Base-by-base conservation (phyloP, 2,888 invertebrate genomes). In the Calameuta filiformis region DNA sequence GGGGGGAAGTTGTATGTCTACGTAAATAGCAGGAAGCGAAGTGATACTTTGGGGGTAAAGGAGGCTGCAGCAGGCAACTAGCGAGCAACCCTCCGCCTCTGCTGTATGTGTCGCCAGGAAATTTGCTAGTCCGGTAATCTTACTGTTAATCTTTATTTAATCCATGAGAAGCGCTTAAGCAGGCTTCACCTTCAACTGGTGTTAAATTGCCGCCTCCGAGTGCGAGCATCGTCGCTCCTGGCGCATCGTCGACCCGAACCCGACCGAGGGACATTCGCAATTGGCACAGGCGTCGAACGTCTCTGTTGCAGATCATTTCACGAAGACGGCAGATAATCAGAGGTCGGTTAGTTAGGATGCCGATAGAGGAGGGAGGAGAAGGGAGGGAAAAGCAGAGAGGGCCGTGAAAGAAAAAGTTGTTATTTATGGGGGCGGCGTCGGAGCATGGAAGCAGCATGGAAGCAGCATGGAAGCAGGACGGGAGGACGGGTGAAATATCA, bases 61-160 rank as follows among this genome's bases (percentile, higher is more conserved):
- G 2, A 40, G 40, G 40, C 40, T 40, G 40, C 40, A 15, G 15
- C 15, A 15, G 15, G 40, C 40, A 15, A 15, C 40, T 82, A 84
- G 83, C 82, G 85, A 85, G 83, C 85, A 85, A 85, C 84, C 85
- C 83, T 40, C 80, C 78, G 77, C 79, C 79, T 85, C 84, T 83
- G 84, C 84, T 84, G 84, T 88, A 79, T 77, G 76, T 68, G 69
- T 73, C 76, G 69, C 56, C 73, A 77, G 77, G 79, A 79, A 80
- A 81, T 82, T 82, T 80, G 78, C 80, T 84, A 79, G 81, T 79
- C 80, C 73, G 79, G 77, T 79, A 90, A 90, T 90, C 90, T 89
- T 86, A 86, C 88, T 86, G 90, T 90, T 91, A 91, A 91, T 91
- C 91, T 91, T 90, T 89, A 90, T 90, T 90, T 90, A 91, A 91